phyloP scores from a whole-genome alignment of 2,888 invertebrate genomes.

The Trichopria drosophilae region DNA sequence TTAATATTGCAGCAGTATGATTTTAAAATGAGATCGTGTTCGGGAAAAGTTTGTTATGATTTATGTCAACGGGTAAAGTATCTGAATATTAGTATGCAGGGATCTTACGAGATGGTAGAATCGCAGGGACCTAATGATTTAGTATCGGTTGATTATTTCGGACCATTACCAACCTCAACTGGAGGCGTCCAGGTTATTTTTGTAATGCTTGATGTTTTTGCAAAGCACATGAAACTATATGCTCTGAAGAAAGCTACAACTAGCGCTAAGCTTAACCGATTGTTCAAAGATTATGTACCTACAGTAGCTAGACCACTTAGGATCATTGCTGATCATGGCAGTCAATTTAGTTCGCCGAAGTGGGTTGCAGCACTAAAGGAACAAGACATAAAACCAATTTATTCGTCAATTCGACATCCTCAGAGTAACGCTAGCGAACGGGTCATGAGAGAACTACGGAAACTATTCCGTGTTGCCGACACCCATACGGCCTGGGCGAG shows the following conservation, averaged over 20 bases:
- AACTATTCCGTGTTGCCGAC: no score
- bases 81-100: not conserved
- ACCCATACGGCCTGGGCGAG: no score
- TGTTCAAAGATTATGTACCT: conserved; percentile 3
- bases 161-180: not conserved
- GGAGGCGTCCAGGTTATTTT: not conserved
- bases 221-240: not conserved
- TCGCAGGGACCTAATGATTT: not conserved
- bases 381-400: no score
- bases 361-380: no score
- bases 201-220: not conserved
- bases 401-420: no score
- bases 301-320: not conserved
- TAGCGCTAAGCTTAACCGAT: not conserved
- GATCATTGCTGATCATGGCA: conserved; percentile 9
- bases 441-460: no score
- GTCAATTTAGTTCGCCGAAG: conserved; percentile 6
- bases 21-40: no score
- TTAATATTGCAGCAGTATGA: conserved; percentile 7
- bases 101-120: not conserved
- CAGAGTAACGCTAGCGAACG: no score
- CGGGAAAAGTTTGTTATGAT: not conserved
- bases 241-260: not conserved
- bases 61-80: not conserved
- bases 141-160: not conserved